phyloP scores from a whole-genome alignment of 2,888 invertebrate genomes.

The Sphaerolaimus hirsutus region DNA sequence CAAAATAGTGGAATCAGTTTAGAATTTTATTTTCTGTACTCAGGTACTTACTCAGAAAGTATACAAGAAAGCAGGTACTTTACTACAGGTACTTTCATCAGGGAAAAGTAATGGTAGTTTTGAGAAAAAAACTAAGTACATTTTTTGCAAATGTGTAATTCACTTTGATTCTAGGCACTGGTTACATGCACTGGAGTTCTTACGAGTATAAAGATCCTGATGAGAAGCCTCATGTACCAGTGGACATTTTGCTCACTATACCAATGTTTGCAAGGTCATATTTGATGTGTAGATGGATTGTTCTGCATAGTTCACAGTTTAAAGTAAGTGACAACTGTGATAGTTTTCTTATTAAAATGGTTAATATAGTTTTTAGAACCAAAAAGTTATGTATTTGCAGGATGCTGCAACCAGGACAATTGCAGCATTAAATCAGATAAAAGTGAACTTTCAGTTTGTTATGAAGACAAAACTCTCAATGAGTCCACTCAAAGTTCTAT shows the following conservation, averaged over 20 bases:
- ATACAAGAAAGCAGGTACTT: no score
- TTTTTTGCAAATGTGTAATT: no score
- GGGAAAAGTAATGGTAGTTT: no score
- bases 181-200: slow-evolving; percentile 6
- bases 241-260: slow-evolving; percentile 82
- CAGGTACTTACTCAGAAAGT: no score
- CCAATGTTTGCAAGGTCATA: slow-evolving; percentile 99
- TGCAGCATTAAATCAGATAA: slow-evolving; percentile 38
- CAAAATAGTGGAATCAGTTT: no score
- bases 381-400: not conserved
- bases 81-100: no score
- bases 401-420: slow-evolving; percentile 46
- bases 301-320: slow-evolving; percentile 93
- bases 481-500: slow-evolving; percentile 81
- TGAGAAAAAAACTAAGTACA: no score
- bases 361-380: not conserved
- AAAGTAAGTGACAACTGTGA: slow-evolving; percentile 10
- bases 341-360: not conserved
- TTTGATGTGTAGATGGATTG: slow-evolving; percentile 94
- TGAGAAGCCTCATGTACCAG: slow-evolving; percentile 40
- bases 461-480: slow-evolving; percentile 97
- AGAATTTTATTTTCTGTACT: no score
- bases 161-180: slow-evolving; percentile 2
- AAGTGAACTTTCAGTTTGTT: slow-evolving; percentile 75
- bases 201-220: not conserved